These are phyloP conservation scores for Dipus sagitta DNA, from an alignment of 2,797 vertebrate species.

Conservation along the genomic window DNA sequence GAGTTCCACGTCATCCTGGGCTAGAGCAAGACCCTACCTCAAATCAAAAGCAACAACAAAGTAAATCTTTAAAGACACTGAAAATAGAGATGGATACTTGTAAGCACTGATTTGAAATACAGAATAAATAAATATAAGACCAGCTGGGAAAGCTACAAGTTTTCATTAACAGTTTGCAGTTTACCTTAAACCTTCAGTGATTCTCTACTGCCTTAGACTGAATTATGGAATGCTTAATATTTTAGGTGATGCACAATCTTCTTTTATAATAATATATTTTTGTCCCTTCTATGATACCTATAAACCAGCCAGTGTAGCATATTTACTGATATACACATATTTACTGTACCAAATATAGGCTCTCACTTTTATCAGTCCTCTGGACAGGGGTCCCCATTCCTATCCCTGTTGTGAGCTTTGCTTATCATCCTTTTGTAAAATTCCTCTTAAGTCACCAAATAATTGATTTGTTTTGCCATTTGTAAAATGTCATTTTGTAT, in stretches of 20 bases:
- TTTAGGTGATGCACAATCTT: not conserved
- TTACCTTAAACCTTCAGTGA: not conserved
- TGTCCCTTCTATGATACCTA: not conserved
- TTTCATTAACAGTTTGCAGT: not conserved
- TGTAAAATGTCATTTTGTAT: not conserved
- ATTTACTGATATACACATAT: not conserved
- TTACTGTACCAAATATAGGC: not conserved
- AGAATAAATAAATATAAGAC: not conserved
- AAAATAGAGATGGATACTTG: not conserved
- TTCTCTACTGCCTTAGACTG: conserved; percentile 17
- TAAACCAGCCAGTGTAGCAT: not conserved
- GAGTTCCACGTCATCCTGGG: too few species aligned
- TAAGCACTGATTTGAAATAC: not conserved
- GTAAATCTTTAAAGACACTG: too few species aligned
- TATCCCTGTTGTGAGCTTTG: not conserved
- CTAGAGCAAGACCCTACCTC: too few species aligned
- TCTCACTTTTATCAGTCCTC: not conserved
- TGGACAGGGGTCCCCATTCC: not conserved
- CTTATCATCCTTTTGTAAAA: not conserved
- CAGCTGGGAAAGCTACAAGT: not conserved
- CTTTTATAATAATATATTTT: conserved; percentile 17
- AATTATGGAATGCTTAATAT: conserved; percentile 10
- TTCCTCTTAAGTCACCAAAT: not conserved
- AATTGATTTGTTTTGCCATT: not conserved
- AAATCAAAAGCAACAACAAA: too few species aligned